A percentile compares a stretch with the other conserved stretches of the same genome.
Evolutionary conservation across 2,888 invertebrate genomes (phyloP).

Genomic region (Neoitamus cyanurus): DNA sequence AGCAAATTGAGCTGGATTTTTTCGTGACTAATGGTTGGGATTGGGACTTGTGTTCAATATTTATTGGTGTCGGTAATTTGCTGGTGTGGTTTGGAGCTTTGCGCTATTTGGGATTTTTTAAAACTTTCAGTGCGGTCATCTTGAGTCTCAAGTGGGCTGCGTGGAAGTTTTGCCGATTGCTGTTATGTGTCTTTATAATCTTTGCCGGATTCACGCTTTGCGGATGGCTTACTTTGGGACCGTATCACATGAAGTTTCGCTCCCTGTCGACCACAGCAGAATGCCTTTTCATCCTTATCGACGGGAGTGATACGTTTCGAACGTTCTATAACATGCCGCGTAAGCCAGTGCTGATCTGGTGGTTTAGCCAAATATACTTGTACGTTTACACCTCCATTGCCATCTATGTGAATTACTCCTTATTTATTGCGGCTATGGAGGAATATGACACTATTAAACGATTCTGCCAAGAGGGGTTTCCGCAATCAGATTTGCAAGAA

Average conservation of each 20-base stretch:
- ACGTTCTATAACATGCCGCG: constrained; percentile 94
- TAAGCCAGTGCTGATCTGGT: constrained; percentile 87
- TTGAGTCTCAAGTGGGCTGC: constrained; percentile 93
- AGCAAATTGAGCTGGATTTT: constrained; percentile 91
- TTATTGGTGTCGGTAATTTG: constrained; percentile 95
- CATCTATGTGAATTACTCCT: constrained; percentile 96
- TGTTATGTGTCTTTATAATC: constrained; percentile 91
- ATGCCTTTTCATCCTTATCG: constrained; percentile 95
- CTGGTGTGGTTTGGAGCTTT: constrained; percentile 98
- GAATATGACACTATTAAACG: constrained; percentile 98
- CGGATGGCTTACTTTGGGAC: constrained; percentile 98
- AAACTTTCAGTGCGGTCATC: constrained; percentile 98
- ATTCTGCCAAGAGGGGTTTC: constrained; percentile 89
- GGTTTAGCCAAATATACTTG: constrained; percentile 94
- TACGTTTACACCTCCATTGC: constrained; percentile 96
- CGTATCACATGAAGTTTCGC: constrained; percentile 96
- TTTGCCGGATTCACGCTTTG: constrained; percentile 98
- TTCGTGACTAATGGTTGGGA: constrained; percentile 90
- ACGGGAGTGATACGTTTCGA: constrained; percentile 99
- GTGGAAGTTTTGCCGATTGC: constrained; percentile 93
- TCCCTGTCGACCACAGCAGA: constrained; percentile 93
- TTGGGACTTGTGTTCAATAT: constrained; percentile 88
- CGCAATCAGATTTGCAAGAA: constrained; percentile 83
- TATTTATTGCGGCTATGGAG: constrained; percentile 99
- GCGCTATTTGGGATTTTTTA: constrained; percentile 96